Evolutionary conservation across 2,113 vertebrate species (phyloP).

Genomic region (Gopherus evgoodei): DNA sequence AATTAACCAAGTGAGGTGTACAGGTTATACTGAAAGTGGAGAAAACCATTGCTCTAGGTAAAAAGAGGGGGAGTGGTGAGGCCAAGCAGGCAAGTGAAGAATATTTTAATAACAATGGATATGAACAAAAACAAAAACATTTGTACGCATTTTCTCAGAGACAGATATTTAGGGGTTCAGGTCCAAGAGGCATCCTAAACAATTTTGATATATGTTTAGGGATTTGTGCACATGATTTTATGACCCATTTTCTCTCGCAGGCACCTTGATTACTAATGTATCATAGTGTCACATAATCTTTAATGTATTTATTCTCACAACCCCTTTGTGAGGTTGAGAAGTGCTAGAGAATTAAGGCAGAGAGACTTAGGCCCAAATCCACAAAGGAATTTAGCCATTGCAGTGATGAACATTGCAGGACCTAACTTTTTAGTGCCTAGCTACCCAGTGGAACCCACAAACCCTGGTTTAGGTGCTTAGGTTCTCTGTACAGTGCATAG

Average conservation of each 20-base stretch:
- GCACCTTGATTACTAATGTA: neutral
- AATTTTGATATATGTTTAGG: neutral
- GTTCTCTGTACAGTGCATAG: neutral
- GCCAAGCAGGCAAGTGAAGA: rapidly evolving
- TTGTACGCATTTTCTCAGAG: neutral
- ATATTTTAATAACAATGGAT: neutral
- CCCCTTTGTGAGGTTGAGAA: too few relatives aligned
- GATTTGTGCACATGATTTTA: neutral
- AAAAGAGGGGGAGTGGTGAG: rapidly evolving
- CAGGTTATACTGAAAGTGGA: neutral
- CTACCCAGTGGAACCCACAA: neutral
- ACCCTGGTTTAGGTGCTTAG: neutral
- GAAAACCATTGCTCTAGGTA: neutral
- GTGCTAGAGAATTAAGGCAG: neutral
- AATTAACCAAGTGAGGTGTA: conserved; percentile 7
- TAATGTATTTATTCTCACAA: neutral
- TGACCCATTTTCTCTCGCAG: neutral
- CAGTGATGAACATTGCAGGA: neutral
- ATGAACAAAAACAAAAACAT: neutral
- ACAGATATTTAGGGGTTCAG: neutral
- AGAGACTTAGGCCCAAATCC: neutral
- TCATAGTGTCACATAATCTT: neutral
- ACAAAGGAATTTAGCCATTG: neutral
- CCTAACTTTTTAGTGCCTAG: neutral
- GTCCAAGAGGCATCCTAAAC: neutral